Conservation (phyloP, 2,113 vertebrate species). For the Oophaga pumilio region DNA sequence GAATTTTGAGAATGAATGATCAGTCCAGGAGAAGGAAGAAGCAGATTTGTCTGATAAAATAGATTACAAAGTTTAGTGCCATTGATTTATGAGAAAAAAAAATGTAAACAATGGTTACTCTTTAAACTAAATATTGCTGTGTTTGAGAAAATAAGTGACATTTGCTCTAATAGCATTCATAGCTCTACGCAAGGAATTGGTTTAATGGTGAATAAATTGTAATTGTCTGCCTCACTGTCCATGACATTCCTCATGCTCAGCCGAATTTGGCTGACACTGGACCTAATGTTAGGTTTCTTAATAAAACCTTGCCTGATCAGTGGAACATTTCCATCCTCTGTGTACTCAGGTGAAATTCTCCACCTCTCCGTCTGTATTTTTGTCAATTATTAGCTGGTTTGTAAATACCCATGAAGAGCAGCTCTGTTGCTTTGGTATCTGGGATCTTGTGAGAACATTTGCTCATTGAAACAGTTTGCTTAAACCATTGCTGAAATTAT, state of each 20-base stretch:
- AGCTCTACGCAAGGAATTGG: neutral
- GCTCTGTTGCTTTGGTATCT: conserved; percentile 23
- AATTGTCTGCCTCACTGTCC: neutral
- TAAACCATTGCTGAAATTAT: conserved; percentile 22
- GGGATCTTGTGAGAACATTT: conserved; percentile 22
- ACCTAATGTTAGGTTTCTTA: conserved; percentile 32
- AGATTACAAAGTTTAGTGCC: too few species aligned
- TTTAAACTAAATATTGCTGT: neutral
- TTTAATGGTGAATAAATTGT: conserved; percentile 11
- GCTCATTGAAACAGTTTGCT: conserved; percentile 24
- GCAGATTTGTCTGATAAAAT: too few species aligned
- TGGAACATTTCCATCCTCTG: conserved; percentile 27
- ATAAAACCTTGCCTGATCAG: conserved; percentile 30
- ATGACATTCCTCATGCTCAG: conserved; percentile 41
- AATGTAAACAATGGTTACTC: too few species aligned
- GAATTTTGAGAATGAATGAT: too few species aligned
- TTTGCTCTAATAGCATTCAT: neutral
- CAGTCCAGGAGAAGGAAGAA: too few species aligned
- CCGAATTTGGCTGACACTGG: neutral
- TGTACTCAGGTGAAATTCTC: conserved; percentile 44
- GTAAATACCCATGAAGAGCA: conserved; percentile 33
- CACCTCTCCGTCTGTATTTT: conserved; percentile 13
- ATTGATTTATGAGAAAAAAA: too few species aligned
- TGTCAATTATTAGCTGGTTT: conserved; percentile 51
- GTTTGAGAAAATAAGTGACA: neutral